Evolutionary conservation across 2,797 vertebrate genomes (phyloP), one percentile per base, ranked within the genome.

Genomic region (Muraenolepis orangiensis): DNA sequence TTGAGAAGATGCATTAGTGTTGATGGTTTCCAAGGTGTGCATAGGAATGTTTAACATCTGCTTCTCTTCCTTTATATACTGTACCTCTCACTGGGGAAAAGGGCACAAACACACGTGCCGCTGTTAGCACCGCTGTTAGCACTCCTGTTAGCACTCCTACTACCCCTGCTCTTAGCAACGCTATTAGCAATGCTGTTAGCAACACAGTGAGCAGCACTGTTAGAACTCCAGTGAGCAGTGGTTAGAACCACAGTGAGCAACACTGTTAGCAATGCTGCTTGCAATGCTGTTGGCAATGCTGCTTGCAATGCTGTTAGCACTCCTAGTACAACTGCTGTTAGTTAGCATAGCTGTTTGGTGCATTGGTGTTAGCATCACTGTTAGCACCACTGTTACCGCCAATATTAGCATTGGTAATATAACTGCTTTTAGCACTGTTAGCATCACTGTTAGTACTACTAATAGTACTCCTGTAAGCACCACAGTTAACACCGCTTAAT

Each of bases 31-130:
- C 77, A 73, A 70, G 76, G 71, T 76, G 28, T 72, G 68, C 74
- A 42, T 75, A 83, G 82, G 78, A 85, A 88, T 86, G 77, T 31
- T 74, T 51, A 77, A 79, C 86, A 89, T 88, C 84, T 87, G 82
- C 74, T 32, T 2, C 70, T 74, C 78, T 70, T 78, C 51, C 40
- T 85, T 82, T 77, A 38, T 79, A 61, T 84, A 80, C 82, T 79
- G 57, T 84, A 80, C 82, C 82, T 87, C 82, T 77, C 69, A 30
- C 80, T 82, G 26, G 13, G 81, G 73, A 81, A 71, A 80, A 79
- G 72, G 80, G 38, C 74, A 12, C 75, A 84, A 90, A 91, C 90
- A 88, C 84, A 90, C 79, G 75, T 85, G 74, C 76, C 61, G 26
- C 75, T 80, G 85, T 87, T 85, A 76, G 79, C 42, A 20, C 13